Base-by-base conservation (phyloP, 2,113 vertebrate genomes). In the Phylloscopus whistleri region DNA sequence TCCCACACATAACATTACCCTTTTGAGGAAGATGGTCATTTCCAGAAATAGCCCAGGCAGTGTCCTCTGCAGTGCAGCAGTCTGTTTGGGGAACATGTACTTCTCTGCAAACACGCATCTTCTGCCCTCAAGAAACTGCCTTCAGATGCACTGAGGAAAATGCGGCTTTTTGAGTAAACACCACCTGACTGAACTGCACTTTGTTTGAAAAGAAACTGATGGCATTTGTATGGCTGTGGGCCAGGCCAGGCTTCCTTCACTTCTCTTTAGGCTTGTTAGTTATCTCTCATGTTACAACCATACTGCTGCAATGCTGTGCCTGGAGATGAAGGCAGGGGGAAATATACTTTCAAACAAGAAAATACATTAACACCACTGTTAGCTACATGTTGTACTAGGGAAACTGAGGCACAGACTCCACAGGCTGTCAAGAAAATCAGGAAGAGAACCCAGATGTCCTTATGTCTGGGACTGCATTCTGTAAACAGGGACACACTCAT, bases 191-290 rank as follows among this genome's bases (percentile, higher is more conserved):
- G 86, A 93, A 92, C 85, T 4, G 5, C 52, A 81, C 73, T 87
- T 89, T 79, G 84, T 89, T 78, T 93, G 82, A 88, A 85, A 90
- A 92, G 82, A 86, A 94, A 84, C 85, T 87, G 75, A 92, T 84
- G 90, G 85, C 85, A 93, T 88, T 96, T 92, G 73, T 73, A 70
- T 72, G 92, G 94, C 88, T 93, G 48, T 37, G 53, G 69, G 95
- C 83, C 90, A 95, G 56, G 44, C 44, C 76, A 86, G 90, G 56
- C 64, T 84, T 92, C 84, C 68, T 53, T 84, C 92, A 60, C 76
- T 93, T 80, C 63, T 93, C 67, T 80, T 93, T 92, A 86, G 74
- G 70, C 49, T 85, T 81, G 75, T 74, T 78, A 94, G 67, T 72
- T 90, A 30, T 77, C 85, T 72, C 64, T 92, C 79, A 75, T 24